phyloP scores from a whole-genome alignment of 2,888 invertebrate genomes.

The Bhutanitis thaidina region DNA sequence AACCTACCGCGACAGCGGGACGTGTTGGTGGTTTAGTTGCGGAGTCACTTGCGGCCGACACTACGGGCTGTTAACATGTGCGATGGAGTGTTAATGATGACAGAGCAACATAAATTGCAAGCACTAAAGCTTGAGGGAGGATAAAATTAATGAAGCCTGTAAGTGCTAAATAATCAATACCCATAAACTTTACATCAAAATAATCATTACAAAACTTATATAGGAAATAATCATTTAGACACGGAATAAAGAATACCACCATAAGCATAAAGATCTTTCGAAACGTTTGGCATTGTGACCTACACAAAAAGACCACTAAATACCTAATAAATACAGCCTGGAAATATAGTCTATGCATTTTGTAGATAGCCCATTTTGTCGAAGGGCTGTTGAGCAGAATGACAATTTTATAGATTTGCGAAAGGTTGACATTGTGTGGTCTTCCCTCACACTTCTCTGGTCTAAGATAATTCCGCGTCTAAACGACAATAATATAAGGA shows the following conservation, averaged over 20 bases:
- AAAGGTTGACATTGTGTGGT: too few species aligned
- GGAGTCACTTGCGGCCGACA: conserved; percentile 76
- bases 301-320: too few species aligned
- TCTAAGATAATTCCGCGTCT: not conserved
- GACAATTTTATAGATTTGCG: too few species aligned
- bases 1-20: conserved; percentile 83
- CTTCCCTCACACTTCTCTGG: too few species aligned
- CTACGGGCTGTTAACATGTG: conserved; percentile 80
- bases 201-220: not conserved
- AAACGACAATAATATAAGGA: too few species aligned
- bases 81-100: conserved; percentile 77
- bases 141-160: conserved; percentile 18
- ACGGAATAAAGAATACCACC: too few species aligned
- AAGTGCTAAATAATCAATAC: conserved; percentile 9
- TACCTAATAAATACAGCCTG: too few species aligned
- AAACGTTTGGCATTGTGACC: too few species aligned
- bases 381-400: too few species aligned
- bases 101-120: conserved; percentile 59
- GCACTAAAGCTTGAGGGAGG: conserved; percentile 40
- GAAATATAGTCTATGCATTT: too few species aligned
- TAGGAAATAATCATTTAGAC: not conserved
- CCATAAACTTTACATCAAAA: conserved; percentile 3
- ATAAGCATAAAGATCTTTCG: too few species aligned
- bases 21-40: conserved; percentile 81
- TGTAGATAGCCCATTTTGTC: too few species aligned